These are phyloP conservation scores for Pampus argenteus DNA, from an alignment of 2,797 vertebrate species.

Conservation along the genomic window DNA sequence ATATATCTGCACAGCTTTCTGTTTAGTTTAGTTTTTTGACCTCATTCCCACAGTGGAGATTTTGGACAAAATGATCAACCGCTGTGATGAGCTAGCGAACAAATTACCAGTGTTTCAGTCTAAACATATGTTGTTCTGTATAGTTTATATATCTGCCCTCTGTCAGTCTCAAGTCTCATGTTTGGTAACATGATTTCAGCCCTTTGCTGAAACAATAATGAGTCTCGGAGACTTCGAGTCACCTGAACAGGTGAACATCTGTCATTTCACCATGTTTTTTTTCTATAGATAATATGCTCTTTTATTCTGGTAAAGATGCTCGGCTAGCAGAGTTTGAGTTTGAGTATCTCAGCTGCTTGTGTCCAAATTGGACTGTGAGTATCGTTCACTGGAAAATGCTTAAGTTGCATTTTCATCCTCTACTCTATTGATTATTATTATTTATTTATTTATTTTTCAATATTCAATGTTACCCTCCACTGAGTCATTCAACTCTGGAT, in stretches of 20 bases:
- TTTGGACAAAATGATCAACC: conserved; percentile 2
- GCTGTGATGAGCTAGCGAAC: neutral
- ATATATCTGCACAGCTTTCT: neutral
- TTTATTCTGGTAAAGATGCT: too few species aligned
- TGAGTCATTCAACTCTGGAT: neutral
- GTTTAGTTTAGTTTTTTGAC: neutral
- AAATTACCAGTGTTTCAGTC: neutral
- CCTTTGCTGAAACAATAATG: too few species aligned
- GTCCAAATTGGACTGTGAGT: too few species aligned
- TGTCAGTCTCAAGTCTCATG: too few species aligned
- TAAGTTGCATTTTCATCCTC: neutral
- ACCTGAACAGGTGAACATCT: neutral
- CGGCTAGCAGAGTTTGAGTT: neutral
- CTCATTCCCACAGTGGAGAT: neutral
- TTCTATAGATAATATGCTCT: too few species aligned
- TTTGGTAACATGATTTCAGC: too few species aligned
- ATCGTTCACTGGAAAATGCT: neutral
- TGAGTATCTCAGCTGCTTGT: too few species aligned
- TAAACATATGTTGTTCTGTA: too few species aligned
- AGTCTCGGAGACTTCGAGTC: too few species aligned
- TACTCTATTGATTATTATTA: neutral
- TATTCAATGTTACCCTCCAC: neutral
- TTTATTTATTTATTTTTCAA: neutral
- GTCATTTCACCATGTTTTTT: neutral
- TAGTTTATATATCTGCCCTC: too few species aligned